Evolutionary conservation across 2,888 invertebrate genomes (phyloP).

Genomic region (Pollenia amentaria): DNA sequence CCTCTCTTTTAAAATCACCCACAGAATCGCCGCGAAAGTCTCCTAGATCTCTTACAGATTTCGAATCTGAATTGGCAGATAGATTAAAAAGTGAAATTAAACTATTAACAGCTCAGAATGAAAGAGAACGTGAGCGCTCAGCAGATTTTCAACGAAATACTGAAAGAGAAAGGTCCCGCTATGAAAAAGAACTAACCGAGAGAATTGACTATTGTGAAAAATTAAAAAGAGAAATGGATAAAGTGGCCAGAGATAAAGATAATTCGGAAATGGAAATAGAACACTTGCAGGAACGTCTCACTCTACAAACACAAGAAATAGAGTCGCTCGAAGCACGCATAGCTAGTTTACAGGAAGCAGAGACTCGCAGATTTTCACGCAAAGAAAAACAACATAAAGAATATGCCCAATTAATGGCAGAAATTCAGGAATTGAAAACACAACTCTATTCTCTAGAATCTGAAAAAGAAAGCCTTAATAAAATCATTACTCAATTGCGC

Average conservation of each 20-base stretch:
- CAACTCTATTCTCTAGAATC: constrained; percentile 79
- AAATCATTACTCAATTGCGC: constrained; percentile 80
- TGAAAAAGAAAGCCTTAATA: constrained; percentile 79
- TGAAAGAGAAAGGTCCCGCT: constrained; percentile 84
- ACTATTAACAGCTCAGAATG: constrained; percentile 85
- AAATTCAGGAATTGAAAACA: constrained; percentile 81
- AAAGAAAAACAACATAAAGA: constrained; percentile 83
- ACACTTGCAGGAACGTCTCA: constrained; percentile 82
- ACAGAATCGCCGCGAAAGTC: constrained; percentile 83
- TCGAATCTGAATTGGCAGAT: constrained; percentile 85
- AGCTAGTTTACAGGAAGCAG: constrained; percentile 83
- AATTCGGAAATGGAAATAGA: constrained; percentile 82
- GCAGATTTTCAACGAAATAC: constrained; percentile 85
- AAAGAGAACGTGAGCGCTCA: constrained; percentile 85
- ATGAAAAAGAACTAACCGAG: constrained; percentile 83
- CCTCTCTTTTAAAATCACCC: constrained; percentile 81
- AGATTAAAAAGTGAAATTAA: constrained; percentile 86
- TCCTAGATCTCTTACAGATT: constrained; percentile 79
- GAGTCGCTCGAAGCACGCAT: constrained; percentile 85
- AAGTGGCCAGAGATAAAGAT: constrained; percentile 82
- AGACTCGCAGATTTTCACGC: constrained; percentile 81
- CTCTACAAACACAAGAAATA: constrained; percentile 84
- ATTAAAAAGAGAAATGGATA: constrained; percentile 84
- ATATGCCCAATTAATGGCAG: constrained; percentile 80
- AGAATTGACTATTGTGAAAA: constrained; percentile 84